These are phyloP conservation scores for Eupithecia subfuscata DNA, from an alignment of 2,888 invertebrate species.

Conservation along the genomic window DNA sequence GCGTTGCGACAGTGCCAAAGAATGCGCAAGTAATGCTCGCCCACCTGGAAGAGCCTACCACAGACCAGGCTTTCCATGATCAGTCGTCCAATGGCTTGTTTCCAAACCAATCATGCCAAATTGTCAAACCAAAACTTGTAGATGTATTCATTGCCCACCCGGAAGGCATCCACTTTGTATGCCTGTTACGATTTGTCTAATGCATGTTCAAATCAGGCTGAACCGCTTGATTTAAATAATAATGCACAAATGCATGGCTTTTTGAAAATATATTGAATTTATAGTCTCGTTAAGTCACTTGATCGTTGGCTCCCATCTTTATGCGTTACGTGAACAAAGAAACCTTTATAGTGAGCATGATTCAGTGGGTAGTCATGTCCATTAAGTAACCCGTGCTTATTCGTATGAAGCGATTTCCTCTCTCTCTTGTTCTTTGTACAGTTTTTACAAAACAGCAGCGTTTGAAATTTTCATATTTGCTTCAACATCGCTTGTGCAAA, in stretches of 20 bases:
- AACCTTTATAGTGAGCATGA: slow-evolving; percentile 13
- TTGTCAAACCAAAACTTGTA: slow-evolving; percentile 2
- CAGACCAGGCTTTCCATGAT: neutral
- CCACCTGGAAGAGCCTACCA: slow-evolving; percentile 54
- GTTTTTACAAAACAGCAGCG: neutral
- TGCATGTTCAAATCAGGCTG: neutral
- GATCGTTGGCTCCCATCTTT: neutral
- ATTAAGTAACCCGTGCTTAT: slow-evolving; percentile 2
- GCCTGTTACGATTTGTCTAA: neutral
- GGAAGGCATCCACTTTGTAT: neutral
- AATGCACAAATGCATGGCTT: neutral
- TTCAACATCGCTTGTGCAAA: slow-evolving; percentile 23
- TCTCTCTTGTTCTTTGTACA: no score
- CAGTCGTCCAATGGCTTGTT: slow-evolving; percentile 2
- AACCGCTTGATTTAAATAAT: neutral
- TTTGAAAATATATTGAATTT: neutral
- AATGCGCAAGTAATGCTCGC: slow-evolving; percentile 64
- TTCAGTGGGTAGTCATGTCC: slow-evolving; percentile 9
- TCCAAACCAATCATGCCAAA: neutral
- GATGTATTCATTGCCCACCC: neutral
- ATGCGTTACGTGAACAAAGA: slow-evolving; percentile 8
- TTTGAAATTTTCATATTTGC: neutral
- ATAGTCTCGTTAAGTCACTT: neutral
- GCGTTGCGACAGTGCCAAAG: slow-evolving; percentile 63
- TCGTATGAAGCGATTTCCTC: slow-evolving; percentile 5